Conservation (phyloP, 2,797 vertebrate species). For the Phalloptychus januarius region DNA sequence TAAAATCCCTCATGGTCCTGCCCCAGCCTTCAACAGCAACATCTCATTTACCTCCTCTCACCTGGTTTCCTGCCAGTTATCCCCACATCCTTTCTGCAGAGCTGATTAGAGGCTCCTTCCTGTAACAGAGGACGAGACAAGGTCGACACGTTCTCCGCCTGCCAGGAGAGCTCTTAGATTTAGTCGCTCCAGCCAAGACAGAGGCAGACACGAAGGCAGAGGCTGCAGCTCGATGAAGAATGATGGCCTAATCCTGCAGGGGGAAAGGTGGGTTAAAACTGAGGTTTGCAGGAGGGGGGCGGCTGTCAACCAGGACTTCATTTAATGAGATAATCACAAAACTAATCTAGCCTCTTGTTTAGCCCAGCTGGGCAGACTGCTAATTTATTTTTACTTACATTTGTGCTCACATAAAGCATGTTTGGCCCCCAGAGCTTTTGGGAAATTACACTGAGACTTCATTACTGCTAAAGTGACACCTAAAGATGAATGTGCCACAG, state of each 20-base stretch:
- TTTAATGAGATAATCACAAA: constrained; percentile 35
- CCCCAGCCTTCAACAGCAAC: constrained; percentile 17
- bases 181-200: constrained; percentile 6
- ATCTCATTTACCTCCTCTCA: constrained; percentile 51
- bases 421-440: constrained; percentile 1
- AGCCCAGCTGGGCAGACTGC: constrained; percentile 1
- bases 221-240: constrained; percentile 49
- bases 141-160: constrained; percentile 49
- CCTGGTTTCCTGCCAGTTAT: constrained; percentile 60
- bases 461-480: neutral
- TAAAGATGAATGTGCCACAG: neutral
- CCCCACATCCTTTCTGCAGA: constrained; percentile 43
- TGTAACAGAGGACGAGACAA: constrained; percentile 61
- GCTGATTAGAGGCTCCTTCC: constrained; percentile 56
- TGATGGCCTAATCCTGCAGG: constrained; percentile 29
- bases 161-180: constrained; percentile 55
- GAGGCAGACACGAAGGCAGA: constrained; percentile 27
- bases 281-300: neutral
- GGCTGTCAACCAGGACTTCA: neutral
- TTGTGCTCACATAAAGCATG: neutral
- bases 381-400: constrained; percentile 4
- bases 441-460: neutral
- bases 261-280: constrained; percentile 26
- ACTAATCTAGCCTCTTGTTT: neutral
- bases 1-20: constrained; percentile 17